Conservation (phyloP, 2,113 vertebrate genomes). For the Tyrannus savana region DNA sequence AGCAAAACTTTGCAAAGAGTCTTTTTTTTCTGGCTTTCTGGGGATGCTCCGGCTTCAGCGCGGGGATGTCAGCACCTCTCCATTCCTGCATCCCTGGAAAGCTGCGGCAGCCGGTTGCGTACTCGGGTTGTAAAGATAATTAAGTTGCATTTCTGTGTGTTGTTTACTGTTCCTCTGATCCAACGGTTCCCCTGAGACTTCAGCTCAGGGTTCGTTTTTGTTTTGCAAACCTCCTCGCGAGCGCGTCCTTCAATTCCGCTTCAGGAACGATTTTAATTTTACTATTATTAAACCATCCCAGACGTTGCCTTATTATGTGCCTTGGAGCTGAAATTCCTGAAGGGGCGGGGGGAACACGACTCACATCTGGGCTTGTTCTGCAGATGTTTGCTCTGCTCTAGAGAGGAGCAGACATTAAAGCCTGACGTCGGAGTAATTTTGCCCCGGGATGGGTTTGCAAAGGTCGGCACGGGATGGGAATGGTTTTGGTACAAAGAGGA, state of each 20-base stretch:
- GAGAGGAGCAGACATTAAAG: conserved; percentile 48
- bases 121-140: conserved; percentile 57
- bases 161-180: conserved; percentile 75
- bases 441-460: conserved; percentile 3
- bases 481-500: not conserved
- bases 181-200: conserved; percentile 63
- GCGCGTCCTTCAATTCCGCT: conserved; percentile 72
- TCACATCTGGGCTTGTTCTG: conserved; percentile 56
- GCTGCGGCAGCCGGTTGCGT: not conserved
- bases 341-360: not conserved
- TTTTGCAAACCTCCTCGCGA: conserved; percentile 59
- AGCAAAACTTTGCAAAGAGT: not conserved
- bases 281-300: conserved; percentile 78
- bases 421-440: not conserved
- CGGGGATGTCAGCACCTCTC: accelerated
- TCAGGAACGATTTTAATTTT: conserved; percentile 72
- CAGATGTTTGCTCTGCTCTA: conserved; percentile 63
- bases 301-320: conserved; percentile 66
- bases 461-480: not conserved
- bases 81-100: not conserved
- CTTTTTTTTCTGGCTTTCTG: not conserved
- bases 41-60: not conserved
- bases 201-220: conserved; percentile 24
- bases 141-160: conserved; percentile 73
- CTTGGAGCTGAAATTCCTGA: conserved; percentile 74